Conservation (phyloP, 30 jellyfish, hydroid and myxozoan species). For the Aurelia sp. region DNA sequence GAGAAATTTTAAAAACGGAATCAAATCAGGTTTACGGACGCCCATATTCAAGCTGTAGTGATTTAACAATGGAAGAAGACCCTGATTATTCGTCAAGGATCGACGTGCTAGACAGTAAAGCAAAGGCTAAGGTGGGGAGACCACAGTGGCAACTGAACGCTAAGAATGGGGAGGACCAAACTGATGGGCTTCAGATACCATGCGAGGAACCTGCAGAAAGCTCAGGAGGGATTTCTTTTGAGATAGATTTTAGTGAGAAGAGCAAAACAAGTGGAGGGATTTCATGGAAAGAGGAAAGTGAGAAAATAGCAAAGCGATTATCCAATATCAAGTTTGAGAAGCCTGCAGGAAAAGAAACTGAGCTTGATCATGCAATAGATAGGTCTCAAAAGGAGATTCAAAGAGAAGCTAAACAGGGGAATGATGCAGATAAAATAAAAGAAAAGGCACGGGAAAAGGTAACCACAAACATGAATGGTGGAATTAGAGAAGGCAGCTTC, state of each 20-base stretch:
- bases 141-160: background rate
- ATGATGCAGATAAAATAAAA: no score
- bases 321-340: slow-evolving; percentile 41
- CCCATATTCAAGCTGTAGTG: slow-evolving; percentile 67
- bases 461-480: no score
- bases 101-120: background rate
- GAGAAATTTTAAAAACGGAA: slow-evolving; percentile 75
- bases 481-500: no score
- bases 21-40: slow-evolving; percentile 53
- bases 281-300: slow-evolving; percentile 71
- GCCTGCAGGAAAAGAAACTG: background rate
- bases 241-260: background rate
- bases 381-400: no score
- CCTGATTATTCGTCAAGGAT: background rate
- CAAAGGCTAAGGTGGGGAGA: background rate
- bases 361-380: no score
- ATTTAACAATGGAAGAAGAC: slow-evolving; percentile 38
- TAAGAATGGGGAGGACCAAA: slow-evolving; percentile 16
- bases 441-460: no score
- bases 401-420: no score
- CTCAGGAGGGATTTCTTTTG: slow-evolving; percentile 33
- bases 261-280: background rate
- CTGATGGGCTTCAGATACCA: background rate
- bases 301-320: slow-evolving; percentile 38
- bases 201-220: background rate